A percentile compares a stretch with the other conserved stretches of the same genome.
phyloP scores from a whole-genome alignment of 2,888 invertebrate genomes.

The Lasius platythorax region DNA sequence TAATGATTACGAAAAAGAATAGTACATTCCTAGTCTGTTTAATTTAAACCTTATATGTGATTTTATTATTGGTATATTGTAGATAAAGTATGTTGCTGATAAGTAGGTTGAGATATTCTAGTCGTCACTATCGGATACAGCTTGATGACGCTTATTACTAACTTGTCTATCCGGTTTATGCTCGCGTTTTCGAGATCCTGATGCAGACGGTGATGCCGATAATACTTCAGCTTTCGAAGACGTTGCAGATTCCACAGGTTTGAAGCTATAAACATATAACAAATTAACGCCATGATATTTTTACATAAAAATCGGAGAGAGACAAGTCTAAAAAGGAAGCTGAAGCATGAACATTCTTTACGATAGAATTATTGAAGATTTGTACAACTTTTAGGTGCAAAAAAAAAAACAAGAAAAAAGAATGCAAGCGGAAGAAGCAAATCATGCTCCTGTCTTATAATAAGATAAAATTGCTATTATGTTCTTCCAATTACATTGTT shows the following conservation, averaged over 20 bases:
- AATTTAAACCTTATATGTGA: constrained; percentile 42
- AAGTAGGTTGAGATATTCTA: constrained; percentile 63
- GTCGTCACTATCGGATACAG: constrained; percentile 76
- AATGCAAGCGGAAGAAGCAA: constrained; percentile 7
- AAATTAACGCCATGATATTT: constrained; percentile 25
- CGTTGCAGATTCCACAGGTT: constrained; percentile 45
- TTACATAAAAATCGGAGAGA: not conserved
- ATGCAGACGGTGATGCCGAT: constrained; percentile 56
- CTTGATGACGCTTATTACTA: constrained; percentile 78
- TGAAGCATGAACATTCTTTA: constrained; percentile 29
- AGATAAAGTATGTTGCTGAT: constrained; percentile 51
- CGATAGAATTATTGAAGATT: not conserved
- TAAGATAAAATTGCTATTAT: constrained; percentile 5
- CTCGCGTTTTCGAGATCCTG: constrained; percentile 80
- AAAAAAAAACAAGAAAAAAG: constrained; percentile 4
- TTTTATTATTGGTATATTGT: constrained; percentile 41
- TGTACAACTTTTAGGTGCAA: constrained; percentile 14
- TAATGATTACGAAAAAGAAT: constrained; percentile 37
- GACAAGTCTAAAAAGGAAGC: not conserved
- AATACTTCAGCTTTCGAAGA: constrained; percentile 45
- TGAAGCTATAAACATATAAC: constrained; percentile 65
- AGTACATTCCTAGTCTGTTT: constrained; percentile 14
- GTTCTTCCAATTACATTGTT: not conserved
- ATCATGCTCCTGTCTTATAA: constrained; percentile 18
- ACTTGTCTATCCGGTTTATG: constrained; percentile 77